These are phyloP conservation scores for Heliconius ismenius DNA, from an alignment of 2,888 invertebrate genomes.

Conservation along the genomic window DNA sequence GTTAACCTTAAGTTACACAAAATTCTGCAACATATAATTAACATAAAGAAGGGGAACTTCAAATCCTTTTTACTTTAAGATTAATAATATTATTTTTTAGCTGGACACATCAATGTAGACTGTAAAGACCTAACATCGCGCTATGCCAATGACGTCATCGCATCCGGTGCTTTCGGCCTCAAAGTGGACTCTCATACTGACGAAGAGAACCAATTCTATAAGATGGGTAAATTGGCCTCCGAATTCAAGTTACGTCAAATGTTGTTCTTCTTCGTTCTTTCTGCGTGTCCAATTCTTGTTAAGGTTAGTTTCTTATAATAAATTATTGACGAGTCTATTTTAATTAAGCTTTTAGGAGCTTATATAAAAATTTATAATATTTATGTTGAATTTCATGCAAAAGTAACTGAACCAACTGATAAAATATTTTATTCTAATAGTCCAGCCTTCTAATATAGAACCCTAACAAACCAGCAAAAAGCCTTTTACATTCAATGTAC, in stretches of 20 bases:
- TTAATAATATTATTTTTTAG: constrained; percentile 42
- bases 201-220: constrained; percentile 78
- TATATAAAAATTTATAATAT: too few relatives aligned
- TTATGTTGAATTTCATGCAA: too few relatives aligned
- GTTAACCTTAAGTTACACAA: too few relatives aligned
- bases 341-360: too few relatives aligned
- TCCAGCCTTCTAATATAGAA: too few relatives aligned
- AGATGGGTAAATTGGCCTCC: constrained; percentile 71
- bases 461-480: too few relatives aligned
- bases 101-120: constrained; percentile 57
- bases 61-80: not conserved
- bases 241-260: constrained; percentile 55
- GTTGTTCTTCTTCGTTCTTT: constrained; percentile 47
- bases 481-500: too few relatives aligned
- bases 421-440: too few relatives aligned
- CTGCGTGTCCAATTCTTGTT: constrained; percentile 41
- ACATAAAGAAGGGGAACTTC: too few relatives aligned
- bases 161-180: constrained; percentile 75
- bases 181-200: constrained; percentile 79
- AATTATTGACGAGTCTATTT: too few relatives aligned
- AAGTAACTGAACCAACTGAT: too few relatives aligned
- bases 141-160: constrained; percentile 78
- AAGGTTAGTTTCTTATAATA: constrained; percentile 33
- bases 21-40: too few relatives aligned
- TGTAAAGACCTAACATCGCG: constrained; percentile 69